Percentiles rank a stretch among this genome's conserved stretches.
Evolutionary conservation across 2,797 vertebrate species (phyloP).

Genomic region (Siniperca scherzeri): DNA sequence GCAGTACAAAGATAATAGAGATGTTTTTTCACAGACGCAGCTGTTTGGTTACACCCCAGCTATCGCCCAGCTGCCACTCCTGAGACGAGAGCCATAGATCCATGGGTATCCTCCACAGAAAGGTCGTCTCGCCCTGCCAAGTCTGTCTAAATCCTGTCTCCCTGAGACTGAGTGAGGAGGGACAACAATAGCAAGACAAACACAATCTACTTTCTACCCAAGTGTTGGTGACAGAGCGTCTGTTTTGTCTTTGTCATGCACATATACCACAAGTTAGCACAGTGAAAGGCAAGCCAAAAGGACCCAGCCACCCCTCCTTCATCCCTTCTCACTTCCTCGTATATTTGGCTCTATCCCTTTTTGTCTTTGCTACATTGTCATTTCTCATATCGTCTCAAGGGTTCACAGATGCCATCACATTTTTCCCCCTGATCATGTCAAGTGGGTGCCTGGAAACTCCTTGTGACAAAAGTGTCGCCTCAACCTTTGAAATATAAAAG

Average conservation of each 20-base stretch:
- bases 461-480: slow-evolving; percentile 70
- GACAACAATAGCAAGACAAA: slow-evolving; percentile 48
- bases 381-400: slow-evolving; percentile 61
- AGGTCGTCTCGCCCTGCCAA: slow-evolving; percentile 68
- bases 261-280: slow-evolving; percentile 52
- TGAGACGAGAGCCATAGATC: slow-evolving; percentile 57
- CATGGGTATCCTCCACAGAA: slow-evolving; percentile 44
- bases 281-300: slow-evolving; percentile 38
- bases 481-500: slow-evolving; percentile 61
- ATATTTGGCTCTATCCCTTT: slow-evolving; percentile 33
- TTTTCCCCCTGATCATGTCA: slow-evolving; percentile 61
- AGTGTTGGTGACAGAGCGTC: slow-evolving; percentile 60
- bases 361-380: slow-evolving; percentile 58
- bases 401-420: slow-evolving; percentile 59
- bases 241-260: slow-evolving; percentile 64
- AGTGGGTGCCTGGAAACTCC: slow-evolving; percentile 52
- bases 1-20: slow-evolving; percentile 54
- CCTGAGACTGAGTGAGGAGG: slow-evolving; percentile 42
- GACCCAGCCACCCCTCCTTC: slow-evolving; percentile 5
- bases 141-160: slow-evolving; percentile 62
- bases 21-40: slow-evolving; percentile 52
- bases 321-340: slow-evolving; percentile 41
- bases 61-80: slow-evolving; percentile 52
- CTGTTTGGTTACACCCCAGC: slow-evolving; percentile 59
- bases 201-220: slow-evolving; percentile 64